phyloP scores from a whole-genome alignment of 1,140 invertebrate genomes.

The Bombus pascuorum region DNA sequence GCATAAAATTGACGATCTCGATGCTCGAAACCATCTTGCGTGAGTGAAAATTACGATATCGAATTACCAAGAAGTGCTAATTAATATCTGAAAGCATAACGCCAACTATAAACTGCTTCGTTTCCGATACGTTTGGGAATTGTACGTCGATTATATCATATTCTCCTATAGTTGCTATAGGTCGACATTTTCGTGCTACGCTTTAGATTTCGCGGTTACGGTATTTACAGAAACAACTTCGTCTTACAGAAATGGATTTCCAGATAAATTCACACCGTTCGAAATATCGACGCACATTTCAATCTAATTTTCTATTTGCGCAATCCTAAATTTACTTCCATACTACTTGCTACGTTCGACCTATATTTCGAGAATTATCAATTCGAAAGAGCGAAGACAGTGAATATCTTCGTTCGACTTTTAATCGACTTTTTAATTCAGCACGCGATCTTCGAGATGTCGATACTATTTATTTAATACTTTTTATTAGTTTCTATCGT shows the following conservation, averaged over 20 bases:
- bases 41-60: background rate
- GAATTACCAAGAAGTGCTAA: background rate
- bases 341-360: too few relatives aligned
- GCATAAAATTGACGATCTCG: background rate
- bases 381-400: too few relatives aligned
- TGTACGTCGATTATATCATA: conserved; percentile 8
- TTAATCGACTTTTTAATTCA: background rate
- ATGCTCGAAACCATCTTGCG: background rate
- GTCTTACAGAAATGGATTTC: conserved; percentile 28
- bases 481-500: background rate
- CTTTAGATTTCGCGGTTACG: conserved; percentile 9
- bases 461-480: background rate
- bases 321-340: too few relatives aligned
- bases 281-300: background rate
- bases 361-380: too few relatives aligned
- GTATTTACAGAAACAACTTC: conserved; percentile 36
- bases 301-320: too few relatives aligned
- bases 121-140: background rate
- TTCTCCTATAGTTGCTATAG: too few relatives aligned
- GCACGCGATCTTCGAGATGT: background rate
- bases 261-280: background rate
- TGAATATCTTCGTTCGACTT: background rate
- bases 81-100: background rate
- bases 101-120: background rate
- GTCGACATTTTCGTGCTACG: too few relatives aligned